Percentiles rank a stretch among this genome's conserved stretches.
Evolutionary conservation across 1,140 invertebrate genomes (phyloP).

Genomic region (Meteorus sp.): DNA sequence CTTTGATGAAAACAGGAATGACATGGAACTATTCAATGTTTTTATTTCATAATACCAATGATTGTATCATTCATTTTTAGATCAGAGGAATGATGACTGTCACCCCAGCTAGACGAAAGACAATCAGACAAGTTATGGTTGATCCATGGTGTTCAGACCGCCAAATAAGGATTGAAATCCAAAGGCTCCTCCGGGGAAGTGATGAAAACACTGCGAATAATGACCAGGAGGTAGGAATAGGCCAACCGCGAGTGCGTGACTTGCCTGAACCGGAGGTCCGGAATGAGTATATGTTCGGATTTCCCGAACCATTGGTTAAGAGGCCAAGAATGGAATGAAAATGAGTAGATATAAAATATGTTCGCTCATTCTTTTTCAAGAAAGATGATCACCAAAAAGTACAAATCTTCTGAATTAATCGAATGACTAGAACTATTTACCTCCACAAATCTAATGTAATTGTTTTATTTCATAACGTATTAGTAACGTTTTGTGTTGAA

Average conservation of each 20-base stretch:
- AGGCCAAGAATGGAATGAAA: neutral
- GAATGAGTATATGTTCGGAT: too few species aligned
- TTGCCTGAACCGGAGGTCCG: too few species aligned
- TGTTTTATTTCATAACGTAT: too few species aligned
- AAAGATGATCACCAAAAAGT: neutral
- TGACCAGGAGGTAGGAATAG: neutral
- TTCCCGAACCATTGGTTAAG: neutral
- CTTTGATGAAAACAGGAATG: too few species aligned
- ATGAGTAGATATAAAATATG: neutral
- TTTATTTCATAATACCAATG: neutral
- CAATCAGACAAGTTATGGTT: neutral
- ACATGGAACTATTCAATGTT: neutral
- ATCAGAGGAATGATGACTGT: constrained; percentile 2
- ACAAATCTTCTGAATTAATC: neutral
- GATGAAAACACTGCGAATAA: neutral
- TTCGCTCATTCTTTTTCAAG: neutral
- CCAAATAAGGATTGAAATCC: neutral
- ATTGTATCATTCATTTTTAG: neutral
- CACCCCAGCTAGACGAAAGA: neutral
- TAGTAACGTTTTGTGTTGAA: too few species aligned
- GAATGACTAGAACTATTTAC: too few species aligned
- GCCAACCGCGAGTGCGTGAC: neutral
- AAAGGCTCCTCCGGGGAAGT: neutral
- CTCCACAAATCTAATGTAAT: too few species aligned
- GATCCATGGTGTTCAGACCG: neutral